These are phyloP conservation scores for Aspidiotus destructor DNA, from an alignment of 2,888 invertebrate species.

Conservation along the genomic window DNA sequence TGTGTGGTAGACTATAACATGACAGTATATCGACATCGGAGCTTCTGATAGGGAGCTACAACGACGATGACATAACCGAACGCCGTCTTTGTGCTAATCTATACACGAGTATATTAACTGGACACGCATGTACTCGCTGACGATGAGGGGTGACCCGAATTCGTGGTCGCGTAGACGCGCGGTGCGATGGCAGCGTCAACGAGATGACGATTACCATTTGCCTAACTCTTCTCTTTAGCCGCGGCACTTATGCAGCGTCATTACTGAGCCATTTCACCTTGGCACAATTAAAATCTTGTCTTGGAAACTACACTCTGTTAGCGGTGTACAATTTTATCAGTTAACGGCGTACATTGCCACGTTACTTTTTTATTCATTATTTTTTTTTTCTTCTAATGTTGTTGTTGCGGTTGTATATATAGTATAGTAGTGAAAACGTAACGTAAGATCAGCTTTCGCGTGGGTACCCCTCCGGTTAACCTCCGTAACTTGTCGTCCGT, in stretches of 20 bases:
- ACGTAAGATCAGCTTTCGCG: background rate
- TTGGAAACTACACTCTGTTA: conserved; percentile 11
- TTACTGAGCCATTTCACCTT: conserved; percentile 26
- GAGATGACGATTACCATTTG: conserved; percentile 5
- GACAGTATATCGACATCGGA: conserved; percentile 22
- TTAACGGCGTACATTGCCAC: conserved; percentile 1
- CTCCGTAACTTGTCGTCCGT: background rate
- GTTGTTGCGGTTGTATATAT: background rate
- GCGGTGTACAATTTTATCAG: conserved; percentile 2
- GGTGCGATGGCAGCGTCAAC: conserved; percentile 10
- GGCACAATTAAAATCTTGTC: conserved; percentile 32
- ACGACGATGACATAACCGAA: conserved; percentile 24
- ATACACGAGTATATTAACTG: conserved; percentile 8
- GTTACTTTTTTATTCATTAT: background rate
- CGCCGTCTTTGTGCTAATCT: conserved; percentile 1
- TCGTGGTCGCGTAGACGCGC: conserved; percentile 20
- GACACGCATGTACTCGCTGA: conserved; percentile 8
- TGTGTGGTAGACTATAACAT: conserved; percentile 5
- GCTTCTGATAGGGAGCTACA: conserved; percentile 22
- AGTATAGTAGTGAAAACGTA: background rate
- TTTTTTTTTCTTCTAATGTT: background rate
- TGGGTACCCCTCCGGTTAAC: background rate
- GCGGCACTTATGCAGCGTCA: conserved; percentile 11
- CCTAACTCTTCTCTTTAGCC: conserved; percentile 19
- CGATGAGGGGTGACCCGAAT: conserved; percentile 30